A percentile compares a stretch with the other conserved stretches of the same genome.
phyloP scores from a whole-genome alignment of 2,113 vertebrate genomes.

The Protobothrops mucrosquamatus region DNA sequence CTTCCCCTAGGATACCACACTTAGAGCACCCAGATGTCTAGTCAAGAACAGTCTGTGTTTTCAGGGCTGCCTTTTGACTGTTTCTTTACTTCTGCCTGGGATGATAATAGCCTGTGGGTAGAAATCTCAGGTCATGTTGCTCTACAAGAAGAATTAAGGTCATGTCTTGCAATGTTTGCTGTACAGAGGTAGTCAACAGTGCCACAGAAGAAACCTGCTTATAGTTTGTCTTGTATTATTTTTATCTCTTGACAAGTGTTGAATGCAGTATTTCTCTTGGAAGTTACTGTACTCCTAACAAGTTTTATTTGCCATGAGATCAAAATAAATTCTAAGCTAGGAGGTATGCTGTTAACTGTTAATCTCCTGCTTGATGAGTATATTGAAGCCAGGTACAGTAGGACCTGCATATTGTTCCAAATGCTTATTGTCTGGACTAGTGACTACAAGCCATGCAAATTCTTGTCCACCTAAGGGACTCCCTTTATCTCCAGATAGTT shows the following conservation, averaged over 20 bases:
- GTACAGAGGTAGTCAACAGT: conserved; percentile 6
- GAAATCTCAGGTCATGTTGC: conserved; percentile 52
- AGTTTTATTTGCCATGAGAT: neutral
- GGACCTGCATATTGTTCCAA: conserved; percentile 9
- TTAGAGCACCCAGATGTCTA: neutral
- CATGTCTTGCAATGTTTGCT: conserved; percentile 38
- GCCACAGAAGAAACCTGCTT: conserved; percentile 4
- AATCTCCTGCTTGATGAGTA: conserved; percentile 21
- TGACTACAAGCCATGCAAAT: conserved; percentile 11
- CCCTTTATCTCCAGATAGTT: neutral
- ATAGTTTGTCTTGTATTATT: neutral
- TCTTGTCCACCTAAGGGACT: neutral
- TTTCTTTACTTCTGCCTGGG: conserved; percentile 42
- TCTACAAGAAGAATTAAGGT: conserved; percentile 19
- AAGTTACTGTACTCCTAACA: neutral
- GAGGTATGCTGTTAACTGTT: neutral
- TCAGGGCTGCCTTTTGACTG: conserved; percentile 50
- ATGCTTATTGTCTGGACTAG: neutral
- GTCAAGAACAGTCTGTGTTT: conserved; percentile 1
- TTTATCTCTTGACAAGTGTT: conserved; percentile 20
- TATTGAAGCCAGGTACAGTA: neutral
- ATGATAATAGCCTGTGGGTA: conserved; percentile 35
- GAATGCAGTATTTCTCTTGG: conserved; percentile 20
- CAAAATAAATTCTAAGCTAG: neutral
- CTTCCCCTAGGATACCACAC: neutral